Percentiles rank a stretch among this genome's conserved stretches.
Evolutionary conservation across 2,113 vertebrate species (phyloP).

Genomic region (Sphyrna mokarran): DNA sequence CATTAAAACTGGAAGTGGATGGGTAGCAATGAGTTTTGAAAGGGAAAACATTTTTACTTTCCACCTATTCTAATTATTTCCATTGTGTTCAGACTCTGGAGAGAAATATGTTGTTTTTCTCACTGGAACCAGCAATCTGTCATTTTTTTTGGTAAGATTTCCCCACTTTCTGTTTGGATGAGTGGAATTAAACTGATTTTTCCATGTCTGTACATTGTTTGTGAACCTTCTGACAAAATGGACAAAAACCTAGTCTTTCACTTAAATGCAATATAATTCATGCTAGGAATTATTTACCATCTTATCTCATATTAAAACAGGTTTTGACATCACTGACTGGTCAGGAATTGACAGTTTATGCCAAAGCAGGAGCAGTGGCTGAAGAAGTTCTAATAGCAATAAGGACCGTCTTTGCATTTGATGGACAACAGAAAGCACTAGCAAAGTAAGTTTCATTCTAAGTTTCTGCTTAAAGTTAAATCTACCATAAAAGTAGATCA

Average conservation of each 20-base stretch:
- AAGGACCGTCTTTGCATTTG: constrained; percentile 56
- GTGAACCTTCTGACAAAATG: background rate
- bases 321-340: constrained; percentile 44
- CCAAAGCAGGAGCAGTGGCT: constrained; percentile 55
- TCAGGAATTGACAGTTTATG: constrained; percentile 52
- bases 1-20: too few relatives aligned
- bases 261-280: background rate
- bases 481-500: too few relatives aligned
- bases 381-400: constrained; percentile 53
- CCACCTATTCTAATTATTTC: too few relatives aligned
- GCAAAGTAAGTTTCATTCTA: constrained; percentile 45
- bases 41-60: too few relatives aligned
- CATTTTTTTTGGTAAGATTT: too few relatives aligned
- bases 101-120: too few relatives aligned
- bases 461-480: background rate
- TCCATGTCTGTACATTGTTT: background rate
- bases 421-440: constrained; percentile 54
- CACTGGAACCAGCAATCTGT: too few relatives aligned
- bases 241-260: background rate
- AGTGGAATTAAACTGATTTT: background rate
- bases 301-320: background rate
- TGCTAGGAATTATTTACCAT: background rate
- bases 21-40: too few relatives aligned
- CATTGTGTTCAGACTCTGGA: too few relatives aligned
- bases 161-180: background rate